Conservation (phyloP, 2,113 vertebrate species). For the Equus quagga region DNA sequence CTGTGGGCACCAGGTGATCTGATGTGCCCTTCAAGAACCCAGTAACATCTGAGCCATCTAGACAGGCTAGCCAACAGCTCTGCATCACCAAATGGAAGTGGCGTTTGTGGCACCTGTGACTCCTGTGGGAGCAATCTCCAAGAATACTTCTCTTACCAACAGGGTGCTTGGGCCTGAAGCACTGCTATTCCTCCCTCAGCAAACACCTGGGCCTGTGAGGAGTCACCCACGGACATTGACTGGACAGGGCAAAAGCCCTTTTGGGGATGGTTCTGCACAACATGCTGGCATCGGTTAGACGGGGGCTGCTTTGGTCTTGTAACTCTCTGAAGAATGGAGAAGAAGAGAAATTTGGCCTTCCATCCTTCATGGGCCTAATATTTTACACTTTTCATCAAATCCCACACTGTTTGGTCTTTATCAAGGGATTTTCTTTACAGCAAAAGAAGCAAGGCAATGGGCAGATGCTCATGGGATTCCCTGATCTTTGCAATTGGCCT, state of each 20-base stretch:
- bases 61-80: neutral
- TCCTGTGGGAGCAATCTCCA: no score
- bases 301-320: neutral
- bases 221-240: neutral
- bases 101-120: neutral
- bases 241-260: neutral
- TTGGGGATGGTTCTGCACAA: neutral
- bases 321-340: no score
- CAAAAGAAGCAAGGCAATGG: neutral
- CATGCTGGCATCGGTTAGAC: accelerated
- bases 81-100: neutral
- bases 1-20: neutral
- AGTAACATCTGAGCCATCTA: accelerated
- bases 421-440: neutral
- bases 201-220: no score
- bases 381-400: neutral
- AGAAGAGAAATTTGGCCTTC: no score
- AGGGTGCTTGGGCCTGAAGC: neutral
- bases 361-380: neutral
- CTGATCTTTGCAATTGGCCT: neutral
- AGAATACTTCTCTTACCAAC: neutral
- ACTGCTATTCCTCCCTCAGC: no score
- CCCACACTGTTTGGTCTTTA: neutral
- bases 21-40: neutral
- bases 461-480: neutral